Evolutionary conservation across 2,888 invertebrate genomes (phyloP).

Genomic region (Deroplatys truncata): DNA sequence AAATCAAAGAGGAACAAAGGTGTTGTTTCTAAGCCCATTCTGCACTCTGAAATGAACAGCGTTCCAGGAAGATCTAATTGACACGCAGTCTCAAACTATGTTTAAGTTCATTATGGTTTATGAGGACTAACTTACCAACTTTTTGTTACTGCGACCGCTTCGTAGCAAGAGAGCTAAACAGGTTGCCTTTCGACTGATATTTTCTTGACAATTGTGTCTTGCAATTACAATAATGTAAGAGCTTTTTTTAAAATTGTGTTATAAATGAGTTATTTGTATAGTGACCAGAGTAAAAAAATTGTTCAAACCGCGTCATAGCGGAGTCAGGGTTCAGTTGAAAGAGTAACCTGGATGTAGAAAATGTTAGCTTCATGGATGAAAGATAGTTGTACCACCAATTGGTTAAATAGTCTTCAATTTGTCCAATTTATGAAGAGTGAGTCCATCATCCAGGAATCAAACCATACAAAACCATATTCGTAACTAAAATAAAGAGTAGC

Average conservation of each 20-base stretch:
- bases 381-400: background rate
- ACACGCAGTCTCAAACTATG: background rate
- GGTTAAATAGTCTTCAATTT: background rate
- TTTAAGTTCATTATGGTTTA: background rate
- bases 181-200: background rate
- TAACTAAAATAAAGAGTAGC: background rate
- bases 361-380: too few species aligned
- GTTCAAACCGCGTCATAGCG: too few species aligned
- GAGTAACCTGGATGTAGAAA: too few species aligned
- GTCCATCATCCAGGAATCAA: background rate
- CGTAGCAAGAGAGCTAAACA: background rate
- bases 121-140: background rate
- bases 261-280: background rate
- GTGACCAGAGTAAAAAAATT: too few species aligned
- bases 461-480: background rate
- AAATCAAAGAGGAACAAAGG: too few species aligned
- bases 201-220: background rate
- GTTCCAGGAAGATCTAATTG: too few species aligned
- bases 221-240: background rate
- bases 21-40: too few species aligned
- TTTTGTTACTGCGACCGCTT: background rate
- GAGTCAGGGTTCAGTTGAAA: too few species aligned
- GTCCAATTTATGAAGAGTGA: background rate
- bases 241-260: background rate
- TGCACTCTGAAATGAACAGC: too few species aligned